Evolutionary conservation across 2,113 vertebrate genomes (phyloP).

Genomic region (Mus pahari): DNA sequence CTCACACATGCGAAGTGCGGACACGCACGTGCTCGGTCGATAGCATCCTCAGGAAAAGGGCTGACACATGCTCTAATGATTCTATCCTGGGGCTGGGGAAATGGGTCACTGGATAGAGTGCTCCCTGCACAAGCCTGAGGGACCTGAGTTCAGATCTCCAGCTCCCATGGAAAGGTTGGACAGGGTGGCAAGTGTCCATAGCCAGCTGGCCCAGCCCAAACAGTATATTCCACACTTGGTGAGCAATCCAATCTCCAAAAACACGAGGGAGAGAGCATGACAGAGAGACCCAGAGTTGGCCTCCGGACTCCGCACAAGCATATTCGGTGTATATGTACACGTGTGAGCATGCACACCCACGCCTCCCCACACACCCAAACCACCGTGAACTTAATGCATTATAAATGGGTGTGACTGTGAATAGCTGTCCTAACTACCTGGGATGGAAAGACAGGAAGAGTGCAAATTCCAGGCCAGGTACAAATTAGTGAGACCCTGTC

Average conservation of each 20-base stretch:
- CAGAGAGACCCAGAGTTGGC: neutral
- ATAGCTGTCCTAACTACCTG: neutral
- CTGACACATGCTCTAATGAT: accelerated
- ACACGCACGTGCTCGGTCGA: accelerated
- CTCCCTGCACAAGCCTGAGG: neutral
- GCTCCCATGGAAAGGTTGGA: neutral
- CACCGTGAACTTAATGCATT: no score
- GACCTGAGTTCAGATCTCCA: neutral
- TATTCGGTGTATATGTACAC: neutral
- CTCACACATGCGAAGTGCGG: accelerated
- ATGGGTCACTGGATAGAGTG: neutral
- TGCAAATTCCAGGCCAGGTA: neutral
- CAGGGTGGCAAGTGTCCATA: neutral
- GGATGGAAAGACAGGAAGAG: neutral
- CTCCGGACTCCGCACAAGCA: neutral
- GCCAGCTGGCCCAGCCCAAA: neutral
- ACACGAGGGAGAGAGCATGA: neutral
- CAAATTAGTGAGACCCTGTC: neutral
- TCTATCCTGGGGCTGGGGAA: neutral
- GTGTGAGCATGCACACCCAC: no score
- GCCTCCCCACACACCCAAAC: neutral
- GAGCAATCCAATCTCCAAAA: neutral
- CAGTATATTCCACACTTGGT: neutral
- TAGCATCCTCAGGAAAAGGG: neutral
- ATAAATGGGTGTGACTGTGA: neutral